Percentiles rank a stretch among this genome's conserved stretches.
phyloP scores from a whole-genome alignment of 2,113 vertebrate genomes.

The Cygnus atratus region DNA sequence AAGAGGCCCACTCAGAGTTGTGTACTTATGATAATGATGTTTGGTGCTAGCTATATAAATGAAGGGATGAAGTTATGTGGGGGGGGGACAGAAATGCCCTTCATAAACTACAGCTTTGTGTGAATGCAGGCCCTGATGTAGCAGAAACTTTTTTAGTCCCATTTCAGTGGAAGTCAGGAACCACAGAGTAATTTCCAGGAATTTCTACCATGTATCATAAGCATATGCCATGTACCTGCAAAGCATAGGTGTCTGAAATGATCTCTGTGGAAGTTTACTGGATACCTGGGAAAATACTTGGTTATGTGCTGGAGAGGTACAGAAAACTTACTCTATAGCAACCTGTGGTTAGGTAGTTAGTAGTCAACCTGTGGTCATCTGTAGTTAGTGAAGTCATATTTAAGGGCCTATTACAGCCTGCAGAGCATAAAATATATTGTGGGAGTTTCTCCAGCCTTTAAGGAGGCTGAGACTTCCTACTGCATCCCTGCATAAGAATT shows the following conservation, averaged over 20 bases:
- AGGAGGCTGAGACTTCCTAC: not conserved
- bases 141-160: not conserved
- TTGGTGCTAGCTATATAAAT: not conserved
- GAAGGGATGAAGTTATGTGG: not conserved
- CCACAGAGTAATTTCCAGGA: not conserved
- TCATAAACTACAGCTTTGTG: not conserved
- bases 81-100: not conserved
- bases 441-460: not conserved
- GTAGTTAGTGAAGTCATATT: not conserved
- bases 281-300: not conserved
- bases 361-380: too few relatives aligned
- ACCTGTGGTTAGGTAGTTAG: not conserved
- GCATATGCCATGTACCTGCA: not conserved
- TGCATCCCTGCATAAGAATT: not conserved
- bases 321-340: not conserved
- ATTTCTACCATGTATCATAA: not conserved
- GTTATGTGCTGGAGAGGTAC: not conserved
- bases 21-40: not conserved
- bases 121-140: not conserved
- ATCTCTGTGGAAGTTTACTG: not conserved
- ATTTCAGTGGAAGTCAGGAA: not conserved
- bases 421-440: not conserved
- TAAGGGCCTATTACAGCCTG: not conserved
- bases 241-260: not conserved
- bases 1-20: not conserved